Percentiles rank a stretch among this genome's conserved stretches.
Conservation (phyloP, 37 sponge, comb jelly and placozoan species). For the Hexactinellida sp. region DNA sequence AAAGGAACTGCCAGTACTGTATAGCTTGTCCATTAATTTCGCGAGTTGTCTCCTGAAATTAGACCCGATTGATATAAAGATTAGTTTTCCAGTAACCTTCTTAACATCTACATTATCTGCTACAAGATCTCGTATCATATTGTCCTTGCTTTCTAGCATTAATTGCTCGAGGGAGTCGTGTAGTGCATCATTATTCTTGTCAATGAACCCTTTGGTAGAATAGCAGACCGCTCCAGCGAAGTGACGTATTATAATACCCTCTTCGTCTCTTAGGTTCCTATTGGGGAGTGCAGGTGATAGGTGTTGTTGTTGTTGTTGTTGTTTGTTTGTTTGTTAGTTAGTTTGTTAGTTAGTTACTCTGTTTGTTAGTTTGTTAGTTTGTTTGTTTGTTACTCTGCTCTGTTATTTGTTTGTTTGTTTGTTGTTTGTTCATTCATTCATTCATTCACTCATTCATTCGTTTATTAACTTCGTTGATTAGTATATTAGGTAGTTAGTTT, state of each 20-base stretch:
- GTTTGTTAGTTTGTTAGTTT: too few relatives aligned
- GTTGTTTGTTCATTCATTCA: too few relatives aligned
- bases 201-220: conserved; percentile 67
- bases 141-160: conserved; percentile 48
- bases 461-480: too few relatives aligned
- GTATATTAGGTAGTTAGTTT: too few relatives aligned
- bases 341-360: too few relatives aligned
- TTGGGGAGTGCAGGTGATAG: too few relatives aligned
- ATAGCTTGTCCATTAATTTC: conserved; percentile 60
- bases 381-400: too few relatives aligned
- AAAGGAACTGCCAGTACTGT: conserved; percentile 67
- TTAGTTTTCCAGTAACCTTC: conserved; percentile 47
- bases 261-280: conserved; percentile 61
- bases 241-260: conserved; percentile 83
- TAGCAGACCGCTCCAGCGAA: conserved; percentile 99
- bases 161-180: conserved; percentile 75
- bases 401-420: too few relatives aligned
- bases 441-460: too few relatives aligned
- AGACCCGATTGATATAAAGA: conserved; percentile 61
- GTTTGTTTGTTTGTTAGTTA: too few relatives aligned
- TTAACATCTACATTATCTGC: conserved; percentile 22
- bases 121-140: conserved; percentile 42
- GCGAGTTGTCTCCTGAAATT: conserved; percentile 83
- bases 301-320: too few relatives aligned
- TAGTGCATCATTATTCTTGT: conserved; percentile 89